Percentiles rank a stretch among this genome's conserved stretches.
phyloP scores from a whole-genome alignment of 1,140 invertebrate species.

The Schlechtendalia chinensis region DNA sequence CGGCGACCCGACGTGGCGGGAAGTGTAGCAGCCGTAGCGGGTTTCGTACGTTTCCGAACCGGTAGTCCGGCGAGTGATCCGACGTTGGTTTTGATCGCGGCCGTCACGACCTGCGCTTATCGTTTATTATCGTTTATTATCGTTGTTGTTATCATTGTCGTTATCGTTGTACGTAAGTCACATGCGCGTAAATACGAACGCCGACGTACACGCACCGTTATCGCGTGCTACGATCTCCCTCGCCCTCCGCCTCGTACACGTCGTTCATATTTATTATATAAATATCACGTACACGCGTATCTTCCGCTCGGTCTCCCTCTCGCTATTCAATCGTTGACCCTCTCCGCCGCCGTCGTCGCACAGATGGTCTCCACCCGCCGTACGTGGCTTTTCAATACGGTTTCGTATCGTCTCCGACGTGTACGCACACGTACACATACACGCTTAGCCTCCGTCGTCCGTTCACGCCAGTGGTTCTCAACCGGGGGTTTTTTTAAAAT shows the following conservation, averaged over 20 bases:
- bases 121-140: background rate
- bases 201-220: slow-evolving; percentile 23
- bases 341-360: background rate
- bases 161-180: background rate
- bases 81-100: slow-evolving; percentile 39
- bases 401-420: background rate
- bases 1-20: too few species aligned
- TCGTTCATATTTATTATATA: background rate
- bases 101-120: slow-evolving; percentile 34
- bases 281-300: background rate
- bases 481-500: too few species aligned
- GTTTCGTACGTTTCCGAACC: too few species aligned
- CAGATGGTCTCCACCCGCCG: background rate
- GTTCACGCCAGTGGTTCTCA: too few species aligned
- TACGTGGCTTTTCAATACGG: slow-evolving; percentile 1
- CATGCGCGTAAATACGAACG: background rate
- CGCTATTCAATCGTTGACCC: background rate
- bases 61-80: slow-evolving; percentile 17
- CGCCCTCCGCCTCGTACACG: background rate
- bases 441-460: too few species aligned
- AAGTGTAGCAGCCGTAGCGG: too few species aligned
- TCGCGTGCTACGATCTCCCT: slow-evolving; percentile 13
- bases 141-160: too few species aligned
- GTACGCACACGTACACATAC: too few species aligned
- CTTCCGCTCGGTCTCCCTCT: background rate